Conservation (phyloP, 2,797 vertebrate species). For the Rhinogobio ventralis region DNA sequence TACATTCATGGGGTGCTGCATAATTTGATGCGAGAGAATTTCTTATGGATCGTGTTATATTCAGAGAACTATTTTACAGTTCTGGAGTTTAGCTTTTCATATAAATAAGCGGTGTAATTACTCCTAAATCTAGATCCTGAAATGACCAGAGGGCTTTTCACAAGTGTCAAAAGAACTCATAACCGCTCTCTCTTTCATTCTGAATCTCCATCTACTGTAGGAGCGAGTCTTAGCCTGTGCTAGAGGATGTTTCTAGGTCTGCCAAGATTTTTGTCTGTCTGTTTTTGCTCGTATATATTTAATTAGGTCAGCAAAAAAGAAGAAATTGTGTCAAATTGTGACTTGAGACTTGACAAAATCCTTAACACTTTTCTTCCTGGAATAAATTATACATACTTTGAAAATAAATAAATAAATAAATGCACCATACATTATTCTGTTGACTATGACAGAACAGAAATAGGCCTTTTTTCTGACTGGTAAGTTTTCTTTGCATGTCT, state of each 20-base stretch:
- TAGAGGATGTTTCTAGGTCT: slow-evolving; percentile 48
- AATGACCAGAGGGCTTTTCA: slow-evolving; percentile 54
- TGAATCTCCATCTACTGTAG: slow-evolving; percentile 24
- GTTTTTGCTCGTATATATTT: slow-evolving; percentile 45
- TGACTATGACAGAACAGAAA: slow-evolving; percentile 57
- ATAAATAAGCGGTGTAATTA: slow-evolving; percentile 52
- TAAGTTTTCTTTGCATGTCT: slow-evolving; percentile 42
- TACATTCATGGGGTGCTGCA: slow-evolving; percentile 77
- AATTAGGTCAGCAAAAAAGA: slow-evolving; percentile 50
- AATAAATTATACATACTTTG: slow-evolving; percentile 53
- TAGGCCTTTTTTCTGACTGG: slow-evolving; percentile 54
- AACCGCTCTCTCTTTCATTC: slow-evolving; percentile 26
- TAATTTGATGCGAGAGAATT: slow-evolving; percentile 75
- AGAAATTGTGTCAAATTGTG: slow-evolving; percentile 36
- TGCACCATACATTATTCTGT: slow-evolving; percentile 58
- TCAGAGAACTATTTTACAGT: slow-evolving; percentile 57
- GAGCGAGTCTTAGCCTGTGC: slow-evolving; percentile 19
- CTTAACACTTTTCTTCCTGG: slow-evolving; percentile 33
- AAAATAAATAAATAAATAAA: slow-evolving; percentile 56
- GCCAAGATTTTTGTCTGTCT: slow-evolving; percentile 30
- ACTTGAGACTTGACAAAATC: slow-evolving; percentile 41
- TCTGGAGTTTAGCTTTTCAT: slow-evolving; percentile 55
- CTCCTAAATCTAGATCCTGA: slow-evolving; percentile 48
- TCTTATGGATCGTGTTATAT: slow-evolving; percentile 66
- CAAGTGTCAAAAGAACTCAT: slow-evolving; percentile 39